These are phyloP conservation scores for Catharus ustulatus DNA, from an alignment of 2,797 vertebrate genomes.

Conservation along the genomic window DNA sequence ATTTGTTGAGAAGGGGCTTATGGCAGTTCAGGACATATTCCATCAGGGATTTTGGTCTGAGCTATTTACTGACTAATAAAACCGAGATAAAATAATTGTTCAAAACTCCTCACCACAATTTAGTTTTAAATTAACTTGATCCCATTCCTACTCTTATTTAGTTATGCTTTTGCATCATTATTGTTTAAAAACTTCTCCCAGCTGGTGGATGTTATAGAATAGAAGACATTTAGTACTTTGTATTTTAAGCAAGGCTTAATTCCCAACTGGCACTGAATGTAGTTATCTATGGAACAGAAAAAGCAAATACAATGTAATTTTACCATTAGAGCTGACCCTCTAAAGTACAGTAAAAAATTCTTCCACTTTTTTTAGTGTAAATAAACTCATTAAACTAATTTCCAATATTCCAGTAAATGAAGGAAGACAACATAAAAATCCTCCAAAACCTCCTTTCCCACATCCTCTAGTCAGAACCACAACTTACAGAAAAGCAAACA, in stretches of 20 bases:
- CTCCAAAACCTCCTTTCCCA: background rate
- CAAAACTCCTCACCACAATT: background rate
- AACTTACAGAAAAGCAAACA: background rate
- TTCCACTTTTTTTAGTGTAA: background rate
- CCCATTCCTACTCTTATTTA: background rate
- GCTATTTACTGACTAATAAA: conserved; percentile 21
- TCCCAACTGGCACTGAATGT: background rate
- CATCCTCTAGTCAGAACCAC: background rate
- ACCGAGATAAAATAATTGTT: background rate
- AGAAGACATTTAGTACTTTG: background rate
- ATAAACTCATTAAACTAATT: background rate
- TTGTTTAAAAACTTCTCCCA: background rate
- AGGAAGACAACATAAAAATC: background rate
- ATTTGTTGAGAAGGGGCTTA: conserved; percentile 75
- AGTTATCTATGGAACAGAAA: background rate
- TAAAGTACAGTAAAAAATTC: background rate
- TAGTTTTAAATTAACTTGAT: background rate
- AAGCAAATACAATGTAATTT: background rate
- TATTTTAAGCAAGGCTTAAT: background rate
- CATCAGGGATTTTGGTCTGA: conserved; percentile 60
- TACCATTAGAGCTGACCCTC: background rate
- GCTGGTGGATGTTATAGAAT: background rate
- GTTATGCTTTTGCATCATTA: background rate
- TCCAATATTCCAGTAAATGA: background rate
- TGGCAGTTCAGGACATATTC: conserved; percentile 64